A percentile compares a stretch with the other conserved stretches of the same genome.
Conservation (phyloP, 2,888 invertebrate species). For the Agelastica alni region DNA sequence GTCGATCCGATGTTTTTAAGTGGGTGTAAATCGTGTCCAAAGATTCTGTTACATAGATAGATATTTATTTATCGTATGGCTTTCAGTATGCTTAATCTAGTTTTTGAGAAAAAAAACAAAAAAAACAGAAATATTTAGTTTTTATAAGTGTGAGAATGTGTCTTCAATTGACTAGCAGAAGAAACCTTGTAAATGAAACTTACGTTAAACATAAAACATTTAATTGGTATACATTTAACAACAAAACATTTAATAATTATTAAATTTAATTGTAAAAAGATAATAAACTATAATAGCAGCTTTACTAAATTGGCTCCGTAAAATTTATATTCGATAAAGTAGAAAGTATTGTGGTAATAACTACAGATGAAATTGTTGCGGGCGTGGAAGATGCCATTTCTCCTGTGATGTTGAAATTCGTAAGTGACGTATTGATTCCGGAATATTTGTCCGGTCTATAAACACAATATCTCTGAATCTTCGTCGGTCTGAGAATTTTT, state of each 20-base stretch:
- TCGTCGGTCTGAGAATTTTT: constrained; percentile 52
- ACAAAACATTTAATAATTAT: neutral
- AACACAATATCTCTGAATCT: constrained; percentile 44
- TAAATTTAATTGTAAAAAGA: neutral
- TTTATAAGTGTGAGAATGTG: no score
- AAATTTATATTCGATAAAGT: constrained; percentile 27
- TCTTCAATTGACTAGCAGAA: no score
- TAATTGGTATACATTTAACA: constrained; percentile 11
- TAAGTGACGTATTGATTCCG: neutral
- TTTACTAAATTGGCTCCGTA: constrained; percentile 30
- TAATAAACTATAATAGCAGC: constrained; percentile 17
- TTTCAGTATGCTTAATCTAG: no score
- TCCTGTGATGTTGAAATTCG: neutral
- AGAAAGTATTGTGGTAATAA: constrained; percentile 31
- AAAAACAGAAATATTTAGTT: no score
- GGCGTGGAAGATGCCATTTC: neutral
- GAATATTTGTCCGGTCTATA: constrained; percentile 13
- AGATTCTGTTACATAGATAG: no score
- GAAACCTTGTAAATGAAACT: neutral
- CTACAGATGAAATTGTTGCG: constrained; percentile 18
- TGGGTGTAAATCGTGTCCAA: no score
- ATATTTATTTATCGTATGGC: no score
- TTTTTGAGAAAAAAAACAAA: no score
- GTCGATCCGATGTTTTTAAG: no score
- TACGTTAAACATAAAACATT: constrained; percentile 12